Evolutionary conservation across 2,797 vertebrate species (phyloP).

Genomic region (Enoplosus armatus): DNA sequence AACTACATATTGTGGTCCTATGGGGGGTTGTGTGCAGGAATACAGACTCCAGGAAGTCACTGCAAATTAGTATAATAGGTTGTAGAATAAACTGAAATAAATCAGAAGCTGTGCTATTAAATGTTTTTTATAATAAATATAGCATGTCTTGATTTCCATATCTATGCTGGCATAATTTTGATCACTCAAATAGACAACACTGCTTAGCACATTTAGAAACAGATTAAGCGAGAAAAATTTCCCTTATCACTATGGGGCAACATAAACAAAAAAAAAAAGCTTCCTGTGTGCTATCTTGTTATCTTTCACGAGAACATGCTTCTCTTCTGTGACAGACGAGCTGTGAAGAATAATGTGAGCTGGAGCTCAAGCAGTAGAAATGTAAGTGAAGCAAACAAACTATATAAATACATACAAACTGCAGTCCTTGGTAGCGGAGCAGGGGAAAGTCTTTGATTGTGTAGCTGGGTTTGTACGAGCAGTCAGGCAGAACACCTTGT

Average conservation of each 20-base stretch:
- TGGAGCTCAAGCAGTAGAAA: background rate
- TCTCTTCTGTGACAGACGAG: background rate
- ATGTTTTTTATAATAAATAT: background rate
- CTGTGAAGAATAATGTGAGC: background rate
- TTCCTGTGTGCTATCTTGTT: background rate
- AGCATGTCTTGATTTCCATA: background rate
- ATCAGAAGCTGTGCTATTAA: background rate
- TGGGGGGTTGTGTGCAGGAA: background rate
- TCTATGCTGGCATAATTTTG: constrained; percentile 5
- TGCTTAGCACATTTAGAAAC: background rate
- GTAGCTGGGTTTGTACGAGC: constrained; percentile 93
- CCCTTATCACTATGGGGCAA: background rate
- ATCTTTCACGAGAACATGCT: background rate
- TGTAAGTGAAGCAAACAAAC: background rate
- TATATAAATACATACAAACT: constrained; percentile 89
- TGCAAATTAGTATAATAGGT: background rate
- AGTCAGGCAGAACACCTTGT: constrained; percentile 88
- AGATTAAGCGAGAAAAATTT: background rate
- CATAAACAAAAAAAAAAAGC: background rate
- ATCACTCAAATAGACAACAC: constrained; percentile 6
- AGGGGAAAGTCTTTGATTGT: constrained; percentile 88
- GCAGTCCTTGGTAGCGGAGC: constrained; percentile 94
- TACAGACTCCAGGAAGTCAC: constrained; percentile 15
- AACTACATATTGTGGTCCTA: background rate
- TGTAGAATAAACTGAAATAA: background rate